A percentile compares a stretch with the other conserved stretches of the same genome.
Conservation (phyloP, 2,113 vertebrate species). For the Callorhinus ursinus region DNA sequence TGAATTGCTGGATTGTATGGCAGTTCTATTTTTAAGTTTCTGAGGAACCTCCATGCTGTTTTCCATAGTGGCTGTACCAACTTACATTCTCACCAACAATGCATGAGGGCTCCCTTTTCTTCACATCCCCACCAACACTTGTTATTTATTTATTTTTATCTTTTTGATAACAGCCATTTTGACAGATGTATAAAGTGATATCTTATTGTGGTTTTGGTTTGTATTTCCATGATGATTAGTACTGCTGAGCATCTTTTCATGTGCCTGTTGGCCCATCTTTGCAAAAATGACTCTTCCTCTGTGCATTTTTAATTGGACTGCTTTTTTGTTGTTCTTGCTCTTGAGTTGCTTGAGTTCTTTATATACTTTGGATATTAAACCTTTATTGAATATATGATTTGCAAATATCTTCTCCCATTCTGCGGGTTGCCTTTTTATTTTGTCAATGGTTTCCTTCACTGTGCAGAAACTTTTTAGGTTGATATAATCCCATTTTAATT, state of each 20-base stretch:
- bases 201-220: not conserved
- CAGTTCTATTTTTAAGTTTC: not conserved
- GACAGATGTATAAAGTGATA: not conserved
- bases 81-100: not conserved
- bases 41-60: not conserved
- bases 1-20: not conserved
- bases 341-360: not conserved
- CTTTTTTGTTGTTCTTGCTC: not conserved
- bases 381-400: not conserved
- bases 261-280: not conserved
- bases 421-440: not conserved
- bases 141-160: not conserved
- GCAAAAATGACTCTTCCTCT: not conserved
- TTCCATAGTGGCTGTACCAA: not conserved
- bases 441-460: not conserved
- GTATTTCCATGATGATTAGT: not conserved
- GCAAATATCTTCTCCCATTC: not conserved
- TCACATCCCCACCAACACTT: not conserved
- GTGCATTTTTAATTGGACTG: not conserved
- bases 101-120: not conserved
- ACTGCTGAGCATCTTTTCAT: not conserved
- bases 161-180: not conserved
- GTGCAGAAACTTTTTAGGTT: not conserved
- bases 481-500: not conserved
- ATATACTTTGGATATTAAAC: not conserved